Conservation (phyloP, 1,140 invertebrate species). For the Babylonia areolata region DNA sequence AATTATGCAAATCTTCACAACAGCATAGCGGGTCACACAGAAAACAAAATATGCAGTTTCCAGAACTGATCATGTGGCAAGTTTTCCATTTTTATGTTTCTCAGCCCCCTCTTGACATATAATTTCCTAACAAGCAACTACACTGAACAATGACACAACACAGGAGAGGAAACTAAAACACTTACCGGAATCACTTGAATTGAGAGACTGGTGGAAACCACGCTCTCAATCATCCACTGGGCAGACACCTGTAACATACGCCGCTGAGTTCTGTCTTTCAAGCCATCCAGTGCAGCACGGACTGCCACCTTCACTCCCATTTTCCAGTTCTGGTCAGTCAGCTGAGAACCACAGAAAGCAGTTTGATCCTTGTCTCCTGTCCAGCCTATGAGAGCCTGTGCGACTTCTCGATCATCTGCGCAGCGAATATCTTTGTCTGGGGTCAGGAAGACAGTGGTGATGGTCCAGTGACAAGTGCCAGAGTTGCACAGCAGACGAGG, state of each 20-base stretch:
- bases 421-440: conserved; percentile 43
- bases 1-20: no score
- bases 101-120: no score
- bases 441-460: conserved; percentile 7
- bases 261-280: conserved; percentile 51
- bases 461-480: conserved; percentile 35
- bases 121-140: no score
- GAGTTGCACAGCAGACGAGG: conserved; percentile 55
- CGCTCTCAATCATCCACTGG: conserved; percentile 23
- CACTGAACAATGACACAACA: background rate
- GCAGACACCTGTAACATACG: conserved; percentile 32
- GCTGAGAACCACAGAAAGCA: conserved; percentile 43
- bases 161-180: background rate
- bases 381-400: conserved; percentile 54
- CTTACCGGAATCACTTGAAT: conserved; percentile 14
- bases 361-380: background rate
- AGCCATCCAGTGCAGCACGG: conserved; percentile 48
- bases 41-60: no score
- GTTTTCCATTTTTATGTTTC: no score
- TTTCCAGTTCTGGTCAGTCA: conserved; percentile 48
- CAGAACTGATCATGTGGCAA: no score
- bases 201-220: background rate
- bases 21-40: no score
- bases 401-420: conserved; percentile 41
- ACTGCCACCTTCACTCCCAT: conserved; percentile 42